These are phyloP conservation scores for Macrotus californicus DNA, from an alignment of 2,113 vertebrate genomes.

Conservation along the genomic window DNA sequence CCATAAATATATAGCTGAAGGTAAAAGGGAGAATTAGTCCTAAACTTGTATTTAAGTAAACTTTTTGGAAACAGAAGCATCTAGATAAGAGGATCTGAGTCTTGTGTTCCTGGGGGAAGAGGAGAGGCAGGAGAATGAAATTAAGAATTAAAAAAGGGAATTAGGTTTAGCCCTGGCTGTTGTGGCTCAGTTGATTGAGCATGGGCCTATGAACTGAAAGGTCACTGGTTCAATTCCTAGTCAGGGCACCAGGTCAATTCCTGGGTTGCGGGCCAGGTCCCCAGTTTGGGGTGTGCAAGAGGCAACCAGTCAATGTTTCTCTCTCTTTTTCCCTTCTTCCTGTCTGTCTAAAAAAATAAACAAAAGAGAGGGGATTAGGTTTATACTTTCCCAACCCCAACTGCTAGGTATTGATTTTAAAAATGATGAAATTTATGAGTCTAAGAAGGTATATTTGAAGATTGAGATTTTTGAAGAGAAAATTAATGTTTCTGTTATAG, in stretches of 20 bases:
- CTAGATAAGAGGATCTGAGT: conserved; percentile 7
- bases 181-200: too few species aligned
- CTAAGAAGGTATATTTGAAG: neutral
- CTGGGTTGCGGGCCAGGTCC: too few species aligned
- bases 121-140: neutral
- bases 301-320: too few species aligned
- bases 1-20: neutral
- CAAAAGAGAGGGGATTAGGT: neutral
- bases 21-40: neutral
- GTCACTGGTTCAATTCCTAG: too few species aligned
- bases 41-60: neutral
- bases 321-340: too few species aligned
- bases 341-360: too few species aligned
- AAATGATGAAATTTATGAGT: conserved; percentile 2
- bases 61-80: neutral
- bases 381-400: neutral
- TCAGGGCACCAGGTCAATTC: too few species aligned
- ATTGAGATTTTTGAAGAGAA: neutral
- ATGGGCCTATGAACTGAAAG: too few species aligned
- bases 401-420: conserved; percentile 8
- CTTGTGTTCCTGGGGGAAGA: neutral
- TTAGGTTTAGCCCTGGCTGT: neutral
- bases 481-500: conserved; percentile 1
- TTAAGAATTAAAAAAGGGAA: neutral
- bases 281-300: too few species aligned